Conservation (phyloP, 2,797 vertebrate species). For the Bothrops alternatus region DNA sequence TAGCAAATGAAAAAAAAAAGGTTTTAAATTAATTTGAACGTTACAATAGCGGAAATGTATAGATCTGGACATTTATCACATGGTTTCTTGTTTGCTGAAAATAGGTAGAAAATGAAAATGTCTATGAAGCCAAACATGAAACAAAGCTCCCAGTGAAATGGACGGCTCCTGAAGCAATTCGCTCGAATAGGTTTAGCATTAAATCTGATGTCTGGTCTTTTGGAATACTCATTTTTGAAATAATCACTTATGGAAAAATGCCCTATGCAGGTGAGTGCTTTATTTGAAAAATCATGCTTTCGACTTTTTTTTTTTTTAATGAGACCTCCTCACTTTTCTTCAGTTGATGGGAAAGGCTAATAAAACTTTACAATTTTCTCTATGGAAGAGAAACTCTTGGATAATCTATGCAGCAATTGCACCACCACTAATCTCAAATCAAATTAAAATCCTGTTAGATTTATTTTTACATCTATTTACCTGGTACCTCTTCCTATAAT, state of each 20-base stretch:
- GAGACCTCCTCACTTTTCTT: background rate
- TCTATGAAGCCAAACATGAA: constrained; percentile 84
- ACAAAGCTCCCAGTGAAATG: constrained; percentile 92
- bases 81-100: constrained; percentile 47
- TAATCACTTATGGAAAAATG: constrained; percentile 89
- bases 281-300: constrained; percentile 23
- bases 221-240: constrained; percentile 92
- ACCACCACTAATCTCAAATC: background rate
- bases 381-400: background rate
- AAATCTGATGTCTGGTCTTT: constrained; percentile 98
- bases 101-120: constrained; percentile 76
- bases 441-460: background rate
- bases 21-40: background rate
- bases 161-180: constrained; percentile 91
- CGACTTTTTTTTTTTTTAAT: background rate
- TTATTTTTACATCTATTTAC: background rate
- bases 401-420: background rate
- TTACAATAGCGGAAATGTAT: background rate
- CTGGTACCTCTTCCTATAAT: background rate
- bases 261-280: constrained; percentile 85
- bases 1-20: background rate
- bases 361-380: constrained; percentile 24
- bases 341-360: background rate
- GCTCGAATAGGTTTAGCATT: constrained; percentile 82
- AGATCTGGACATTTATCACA: constrained; percentile 6